These are phyloP conservation scores for Centropus bengalensis DNA, from an alignment of 2,113 vertebrate genomes.

Conservation along the genomic window DNA sequence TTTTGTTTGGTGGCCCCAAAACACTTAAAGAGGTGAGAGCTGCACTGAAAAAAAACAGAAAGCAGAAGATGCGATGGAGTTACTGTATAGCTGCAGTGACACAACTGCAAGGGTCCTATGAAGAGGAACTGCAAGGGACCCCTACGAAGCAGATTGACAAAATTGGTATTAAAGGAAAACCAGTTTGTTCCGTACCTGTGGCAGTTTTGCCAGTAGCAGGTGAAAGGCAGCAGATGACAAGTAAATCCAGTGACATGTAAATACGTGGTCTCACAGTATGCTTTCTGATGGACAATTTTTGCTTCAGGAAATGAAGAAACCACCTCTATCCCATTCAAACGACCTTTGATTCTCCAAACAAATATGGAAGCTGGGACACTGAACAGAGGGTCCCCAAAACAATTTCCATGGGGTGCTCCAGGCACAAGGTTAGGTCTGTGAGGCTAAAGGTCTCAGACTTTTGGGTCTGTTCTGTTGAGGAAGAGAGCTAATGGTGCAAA, in stretches of 20 bases:
- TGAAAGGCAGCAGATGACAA: neutral
- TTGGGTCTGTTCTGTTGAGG: neutral
- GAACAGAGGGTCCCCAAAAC: neutral
- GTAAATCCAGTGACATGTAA: neutral
- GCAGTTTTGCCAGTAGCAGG: neutral
- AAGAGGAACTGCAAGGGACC: neutral
- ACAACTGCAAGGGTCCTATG: neutral
- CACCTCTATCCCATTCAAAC: neutral
- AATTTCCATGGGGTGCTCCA: neutral
- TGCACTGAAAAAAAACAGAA: neutral
- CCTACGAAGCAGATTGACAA: neutral
- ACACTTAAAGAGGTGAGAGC: neutral
- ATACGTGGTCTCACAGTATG: accelerated
- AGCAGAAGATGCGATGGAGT: neutral
- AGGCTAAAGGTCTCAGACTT: neutral
- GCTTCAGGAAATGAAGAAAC: neutral
- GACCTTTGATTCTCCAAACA: neutral
- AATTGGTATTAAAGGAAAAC: neutral
- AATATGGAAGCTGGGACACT: neutral
- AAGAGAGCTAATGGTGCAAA: neutral
- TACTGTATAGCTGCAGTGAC: neutral
- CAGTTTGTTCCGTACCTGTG: neutral
- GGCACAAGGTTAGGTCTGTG: neutral
- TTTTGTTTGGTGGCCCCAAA: neutral
- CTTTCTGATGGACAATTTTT: neutral